Evolutionary conservation across 1,140 invertebrate genomes (phyloP).

Genomic region (Ganaspis sp.): DNA sequence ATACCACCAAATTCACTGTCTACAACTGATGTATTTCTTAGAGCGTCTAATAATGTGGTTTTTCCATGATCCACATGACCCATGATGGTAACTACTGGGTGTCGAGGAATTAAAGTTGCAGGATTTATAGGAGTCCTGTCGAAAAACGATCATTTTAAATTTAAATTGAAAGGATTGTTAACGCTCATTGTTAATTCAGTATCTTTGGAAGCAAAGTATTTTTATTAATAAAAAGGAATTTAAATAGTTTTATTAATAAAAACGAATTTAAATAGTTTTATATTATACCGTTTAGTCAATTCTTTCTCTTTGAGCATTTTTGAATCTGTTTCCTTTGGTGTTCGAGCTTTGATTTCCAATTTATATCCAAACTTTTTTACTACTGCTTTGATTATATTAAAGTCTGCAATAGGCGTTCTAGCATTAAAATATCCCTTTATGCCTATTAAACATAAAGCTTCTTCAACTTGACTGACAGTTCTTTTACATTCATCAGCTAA

Average conservation of each 20-base stretch:
- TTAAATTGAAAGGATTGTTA: constrained; percentile 10
- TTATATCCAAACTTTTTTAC: constrained; percentile 81
- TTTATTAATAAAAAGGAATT: too few relatives aligned
- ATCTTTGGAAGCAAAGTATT: too few relatives aligned
- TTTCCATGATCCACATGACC: constrained; percentile 99
- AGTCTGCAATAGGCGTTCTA: constrained; percentile 74
- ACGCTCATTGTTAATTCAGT: too few relatives aligned
- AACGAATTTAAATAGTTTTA: too few relatives aligned
- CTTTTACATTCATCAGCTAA: constrained; percentile 80
- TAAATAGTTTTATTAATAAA: too few relatives aligned
- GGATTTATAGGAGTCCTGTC: constrained; percentile 79
- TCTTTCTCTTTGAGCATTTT: constrained; percentile 68
- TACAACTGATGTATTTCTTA: constrained; percentile 92
- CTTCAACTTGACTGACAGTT: constrained; percentile 80
- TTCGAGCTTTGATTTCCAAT: constrained; percentile 75
- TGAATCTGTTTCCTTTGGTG: constrained; percentile 69
- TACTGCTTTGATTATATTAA: constrained; percentile 80
- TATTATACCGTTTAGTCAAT: constrained; percentile 58
- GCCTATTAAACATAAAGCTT: constrained; percentile 80
- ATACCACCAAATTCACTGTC: constrained; percentile 98
- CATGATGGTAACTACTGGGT: constrained; percentile 98
- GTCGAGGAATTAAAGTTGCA: constrained; percentile 80
- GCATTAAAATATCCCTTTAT: constrained; percentile 71
- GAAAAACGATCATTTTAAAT: too few relatives aligned
- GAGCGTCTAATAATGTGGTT: constrained; percentile 95